Base-by-base conservation (phyloP, 2,888 invertebrate species). In the Ochropleura leucogaster region DNA sequence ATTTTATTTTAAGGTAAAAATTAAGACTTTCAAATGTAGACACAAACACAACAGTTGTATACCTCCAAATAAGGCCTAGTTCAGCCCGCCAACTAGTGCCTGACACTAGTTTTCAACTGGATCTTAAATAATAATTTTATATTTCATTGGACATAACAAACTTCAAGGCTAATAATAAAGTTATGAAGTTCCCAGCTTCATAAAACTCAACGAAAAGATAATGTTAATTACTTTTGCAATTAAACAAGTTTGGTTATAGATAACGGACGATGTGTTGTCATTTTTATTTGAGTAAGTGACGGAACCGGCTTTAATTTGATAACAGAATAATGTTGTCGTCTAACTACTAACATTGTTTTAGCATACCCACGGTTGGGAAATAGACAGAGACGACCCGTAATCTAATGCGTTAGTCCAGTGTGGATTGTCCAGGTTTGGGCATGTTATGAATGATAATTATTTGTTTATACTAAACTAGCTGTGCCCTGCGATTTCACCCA, bases 191-290 rank as follows among this genome's bases (percentile, higher is more conserved):
- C n/a, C 20, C 20, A 66, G 40, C 20, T 59, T 9, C 18, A 75
- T 49, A 55, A 30, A 79, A 78, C 30, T 55, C 8, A 44, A 55
- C 71, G 2, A 3, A 16, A 46, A 47, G 53, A 78, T 79, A 79
- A 72, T 51, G 12, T 51, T 57, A 72, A 77, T 63, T 40, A 51
- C 49, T 51, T 63, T 51, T 12, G 40, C 49, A 77, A 79, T 79
- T 72, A 79, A 79, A 72, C 44, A 72, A 40, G 55, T 72, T 79
- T 57, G 49, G n/a, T 49, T 40, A 49, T 8, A 70, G 49, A 72
- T 63, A 75, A 59, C 44, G 47, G 18, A 42, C 3, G n/a, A 63
- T 20, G 42, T 49, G 10, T 42, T 55, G 40, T 47, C 4, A 16
- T 49, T 59, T 76, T 68, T 75, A 57, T 55, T 65, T 46, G 4